A percentile compares a stretch with the other conserved stretches of the same genome.
Evolutionary conservation across 2,888 invertebrate species (phyloP).

Genomic region (Empis stercorea): DNA sequence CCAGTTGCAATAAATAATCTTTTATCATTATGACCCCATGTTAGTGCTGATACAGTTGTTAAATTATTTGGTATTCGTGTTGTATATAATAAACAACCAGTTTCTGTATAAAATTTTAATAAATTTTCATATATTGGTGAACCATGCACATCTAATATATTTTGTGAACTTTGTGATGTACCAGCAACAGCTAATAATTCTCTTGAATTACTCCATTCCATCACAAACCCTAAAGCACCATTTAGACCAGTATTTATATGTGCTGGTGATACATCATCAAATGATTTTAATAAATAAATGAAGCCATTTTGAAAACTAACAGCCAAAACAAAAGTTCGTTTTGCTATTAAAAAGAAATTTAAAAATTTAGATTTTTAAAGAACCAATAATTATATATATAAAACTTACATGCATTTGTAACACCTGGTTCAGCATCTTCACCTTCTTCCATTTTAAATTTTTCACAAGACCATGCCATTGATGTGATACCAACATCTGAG

Average conservation of each 20-base stretch:
- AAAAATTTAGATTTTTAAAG: neutral
- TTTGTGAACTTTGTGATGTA: slow-evolving; percentile 36
- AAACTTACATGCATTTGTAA: slow-evolving; percentile 39
- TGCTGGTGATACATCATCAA: slow-evolving; percentile 86
- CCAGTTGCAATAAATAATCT: slow-evolving; percentile 89
- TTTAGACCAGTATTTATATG: slow-evolving; percentile 71
- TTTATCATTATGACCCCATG: slow-evolving; percentile 98
- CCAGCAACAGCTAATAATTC: slow-evolving; percentile 88
- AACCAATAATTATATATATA: neutral
- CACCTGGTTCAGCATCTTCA: slow-evolving; percentile 53
- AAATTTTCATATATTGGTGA: slow-evolving; percentile 59
- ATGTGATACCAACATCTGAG: slow-evolving; percentile 72
- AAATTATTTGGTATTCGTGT: slow-evolving; percentile 64
- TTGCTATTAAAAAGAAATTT: slow-evolving; percentile 31
- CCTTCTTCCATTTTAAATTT: slow-evolving; percentile 97
- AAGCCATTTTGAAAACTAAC: slow-evolving; percentile 83
- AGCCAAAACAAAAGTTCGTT: slow-evolving; percentile 65
- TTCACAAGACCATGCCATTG: slow-evolving; percentile 95
- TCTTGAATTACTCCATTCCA: slow-evolving; percentile 95
- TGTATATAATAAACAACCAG: slow-evolving; percentile 68
- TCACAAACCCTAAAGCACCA: slow-evolving; percentile 61
- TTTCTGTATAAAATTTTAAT: slow-evolving; percentile 83
- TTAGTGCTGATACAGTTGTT: slow-evolving; percentile 76
- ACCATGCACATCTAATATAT: slow-evolving; percentile 26
- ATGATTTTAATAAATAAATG: slow-evolving; percentile 76